Percentiles rank a stretch among this genome's conserved stretches.
Conservation (phyloP, 2,888 invertebrate genomes). For the Protula sp. region DNA sequence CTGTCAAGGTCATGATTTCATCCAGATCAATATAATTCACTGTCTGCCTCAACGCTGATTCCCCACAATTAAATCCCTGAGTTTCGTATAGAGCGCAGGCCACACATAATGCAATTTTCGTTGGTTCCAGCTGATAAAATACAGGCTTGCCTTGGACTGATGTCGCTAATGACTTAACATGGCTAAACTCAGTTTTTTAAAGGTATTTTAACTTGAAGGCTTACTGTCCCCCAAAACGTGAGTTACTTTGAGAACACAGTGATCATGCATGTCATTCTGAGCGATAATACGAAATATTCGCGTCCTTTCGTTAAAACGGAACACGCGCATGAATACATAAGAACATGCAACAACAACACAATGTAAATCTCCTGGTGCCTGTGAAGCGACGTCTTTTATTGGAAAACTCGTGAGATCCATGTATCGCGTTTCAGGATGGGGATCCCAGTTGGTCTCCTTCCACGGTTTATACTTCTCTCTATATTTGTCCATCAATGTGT, state of each 20-base stretch:
- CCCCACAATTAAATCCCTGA: not conserved
- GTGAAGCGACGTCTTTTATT: slow-evolving; percentile 27
- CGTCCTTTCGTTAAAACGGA: slow-evolving; percentile 21
- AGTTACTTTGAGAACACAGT: slow-evolving; percentile 67
- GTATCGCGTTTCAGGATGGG: slow-evolving; percentile 69
- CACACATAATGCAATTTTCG: slow-evolving; percentile 64
- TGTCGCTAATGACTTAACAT: not conserved
- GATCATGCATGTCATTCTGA: slow-evolving; percentile 57
- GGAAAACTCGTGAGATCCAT: slow-evolving; percentile 60
- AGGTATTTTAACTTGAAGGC: too few species aligned
- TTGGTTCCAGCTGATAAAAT: slow-evolving; percentile 67
- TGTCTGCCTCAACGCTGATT: not conserved
- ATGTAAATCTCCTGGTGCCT: not conserved
- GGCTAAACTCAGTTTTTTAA: not conserved
- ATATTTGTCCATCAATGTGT: not conserved
- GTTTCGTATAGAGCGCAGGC: not conserved
- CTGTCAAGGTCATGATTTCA: not conserved
- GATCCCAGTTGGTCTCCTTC: slow-evolving; percentile 4
- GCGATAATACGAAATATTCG: slow-evolving; percentile 29
- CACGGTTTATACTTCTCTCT: slow-evolving; percentile 10
- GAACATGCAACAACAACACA: slow-evolving; percentile 66
- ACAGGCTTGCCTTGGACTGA: slow-evolving; percentile 17
- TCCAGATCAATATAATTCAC: not conserved
- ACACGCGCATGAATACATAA: slow-evolving; percentile 62
- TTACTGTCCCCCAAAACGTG: slow-evolving; percentile 42